Conservation (phyloP, 2,113 vertebrate species). For the Poeciliopsis occidentalis region DNA sequence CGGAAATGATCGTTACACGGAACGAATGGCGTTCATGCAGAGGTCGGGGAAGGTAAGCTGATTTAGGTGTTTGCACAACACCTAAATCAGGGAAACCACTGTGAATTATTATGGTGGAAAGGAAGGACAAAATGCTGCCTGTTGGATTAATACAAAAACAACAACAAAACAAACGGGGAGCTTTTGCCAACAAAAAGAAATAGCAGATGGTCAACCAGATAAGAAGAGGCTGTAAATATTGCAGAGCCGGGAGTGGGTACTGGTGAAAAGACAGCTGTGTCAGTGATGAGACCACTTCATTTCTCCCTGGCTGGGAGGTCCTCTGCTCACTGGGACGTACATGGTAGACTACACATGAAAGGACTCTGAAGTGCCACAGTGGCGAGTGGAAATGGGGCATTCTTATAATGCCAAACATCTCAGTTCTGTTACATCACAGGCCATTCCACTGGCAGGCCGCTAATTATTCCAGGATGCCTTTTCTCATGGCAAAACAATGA, state of each 20-base stretch:
- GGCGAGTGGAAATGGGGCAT: constrained; percentile 78
- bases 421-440: constrained; percentile 80
- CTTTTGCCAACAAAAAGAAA: neutral
- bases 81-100: constrained; percentile 30
- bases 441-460: constrained; percentile 57
- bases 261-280: constrained; percentile 41
- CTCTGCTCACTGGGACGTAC: constrained; percentile 50
- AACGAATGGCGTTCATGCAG: constrained; percentile 56
- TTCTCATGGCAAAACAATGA: constrained; percentile 77
- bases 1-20: constrained; percentile 42
- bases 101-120: constrained; percentile 52
- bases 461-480: constrained; percentile 80
- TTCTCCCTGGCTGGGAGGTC: constrained; percentile 57
- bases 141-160: neutral
- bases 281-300: constrained; percentile 46
- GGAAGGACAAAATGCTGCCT: constrained; percentile 22
- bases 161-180: neutral
- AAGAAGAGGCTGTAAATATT: neutral
- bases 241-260: neutral
- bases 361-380: constrained; percentile 69
- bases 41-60: constrained; percentile 55
- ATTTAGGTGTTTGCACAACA: constrained; percentile 54
- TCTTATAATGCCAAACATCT: constrained; percentile 83
- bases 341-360: constrained; percentile 82
- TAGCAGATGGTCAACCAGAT: neutral